Percentiles rank a stretch among this genome's conserved stretches.
These are phyloP conservation scores for Goniozus legneri DNA, from an alignment of 1,140 invertebrate species.

Conservation along the genomic window DNA sequence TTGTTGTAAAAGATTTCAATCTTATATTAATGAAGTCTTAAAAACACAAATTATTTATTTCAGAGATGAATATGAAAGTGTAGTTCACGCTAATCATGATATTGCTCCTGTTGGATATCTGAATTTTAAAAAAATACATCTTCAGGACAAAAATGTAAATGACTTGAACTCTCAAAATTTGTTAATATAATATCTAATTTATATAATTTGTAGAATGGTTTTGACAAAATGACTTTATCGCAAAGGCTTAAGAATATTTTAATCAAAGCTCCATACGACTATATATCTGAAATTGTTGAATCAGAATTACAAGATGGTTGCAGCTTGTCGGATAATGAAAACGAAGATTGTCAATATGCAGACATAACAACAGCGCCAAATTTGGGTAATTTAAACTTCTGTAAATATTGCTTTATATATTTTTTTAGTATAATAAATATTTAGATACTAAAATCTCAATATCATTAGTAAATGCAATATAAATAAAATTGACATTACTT, in stretches of 20 bases:
- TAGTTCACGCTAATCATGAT: slow-evolving; percentile 86
- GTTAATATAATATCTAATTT: neutral
- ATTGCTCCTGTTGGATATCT: slow-evolving; percentile 92
- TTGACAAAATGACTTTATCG: slow-evolving; percentile 45
- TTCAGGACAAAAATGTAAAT: slow-evolving; percentile 66
- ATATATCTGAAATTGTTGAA: slow-evolving; percentile 58
- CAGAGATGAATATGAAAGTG: slow-evolving; percentile 83
- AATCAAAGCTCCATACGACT: slow-evolving; percentile 58
- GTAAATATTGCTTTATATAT: slow-evolving; percentile 2
- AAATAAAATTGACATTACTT: slow-evolving; percentile 30
- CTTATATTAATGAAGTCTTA: neutral
- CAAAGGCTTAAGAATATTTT: slow-evolving; percentile 53
- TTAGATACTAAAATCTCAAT: too few species aligned
- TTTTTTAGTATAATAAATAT: slow-evolving; percentile 1
- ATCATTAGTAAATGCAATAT: neutral
- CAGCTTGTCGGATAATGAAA: slow-evolving; percentile 53
- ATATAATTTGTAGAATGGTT: slow-evolving; percentile 36
- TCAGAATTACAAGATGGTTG: slow-evolving; percentile 52
- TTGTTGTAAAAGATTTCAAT: slow-evolving; percentile 4
- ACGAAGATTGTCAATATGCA: slow-evolving; percentile 44
- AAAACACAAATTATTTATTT: slow-evolving; percentile 35
- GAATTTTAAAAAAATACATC: slow-evolving; percentile 77
- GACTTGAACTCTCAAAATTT: slow-evolving; percentile 16
- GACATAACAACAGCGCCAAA: slow-evolving; percentile 41
- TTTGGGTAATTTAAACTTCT: slow-evolving; percentile 33